Base-by-base conservation (phyloP, 2,797 vertebrate species). In the Poecilia wingei region DNA sequence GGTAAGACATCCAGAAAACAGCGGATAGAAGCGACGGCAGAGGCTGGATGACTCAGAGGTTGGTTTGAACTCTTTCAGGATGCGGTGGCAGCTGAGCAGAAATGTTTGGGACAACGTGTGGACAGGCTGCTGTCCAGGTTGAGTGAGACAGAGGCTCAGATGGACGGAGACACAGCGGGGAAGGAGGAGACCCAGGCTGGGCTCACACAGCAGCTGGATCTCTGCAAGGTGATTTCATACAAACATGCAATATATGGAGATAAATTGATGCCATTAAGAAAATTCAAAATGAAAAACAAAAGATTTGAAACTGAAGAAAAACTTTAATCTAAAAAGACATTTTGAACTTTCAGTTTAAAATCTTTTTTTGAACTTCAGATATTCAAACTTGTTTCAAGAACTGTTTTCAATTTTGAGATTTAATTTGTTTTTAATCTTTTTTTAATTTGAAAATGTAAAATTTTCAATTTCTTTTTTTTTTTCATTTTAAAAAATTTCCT, bases 21-120 rank as follows among this genome's bases (percentile, higher is more conserved):
- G 39, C 10, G 0, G 22, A 43, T n/a, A 39, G 5, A 68, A 41
- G 64, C 20, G 0, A 22, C 25, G 3, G 18, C 20, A 16, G n/a
- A 3, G 7, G 10, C 39, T n/a, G 5, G 6, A 3, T 22, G 7
- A 5, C 12, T 53, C 9, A 12, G 20, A 43, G 8, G 28, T 28
- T 39, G 57, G 13, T n/a, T 28, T 61, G 20, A 20, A 72, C 20
- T 4, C 14, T 13, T 75, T 88, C 80, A 96, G 96, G 94, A 92
- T 84, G 76, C 95, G 86, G 91, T 94, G n/a, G 80, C 89, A 51
- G 79, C 93, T 91, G 94, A 97, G 87, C 95, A 97, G 82, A 94
- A 85, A 82, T 85, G 85, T 0, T 94, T 99, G 81, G 93, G 93
- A 3, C 86, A 78, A 57, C 86, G 84, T 6, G 95, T 95, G 47